These are phyloP conservation scores for Otocyon megalotis DNA, from an alignment of 2,113 vertebrate genomes.

Conservation along the genomic window DNA sequence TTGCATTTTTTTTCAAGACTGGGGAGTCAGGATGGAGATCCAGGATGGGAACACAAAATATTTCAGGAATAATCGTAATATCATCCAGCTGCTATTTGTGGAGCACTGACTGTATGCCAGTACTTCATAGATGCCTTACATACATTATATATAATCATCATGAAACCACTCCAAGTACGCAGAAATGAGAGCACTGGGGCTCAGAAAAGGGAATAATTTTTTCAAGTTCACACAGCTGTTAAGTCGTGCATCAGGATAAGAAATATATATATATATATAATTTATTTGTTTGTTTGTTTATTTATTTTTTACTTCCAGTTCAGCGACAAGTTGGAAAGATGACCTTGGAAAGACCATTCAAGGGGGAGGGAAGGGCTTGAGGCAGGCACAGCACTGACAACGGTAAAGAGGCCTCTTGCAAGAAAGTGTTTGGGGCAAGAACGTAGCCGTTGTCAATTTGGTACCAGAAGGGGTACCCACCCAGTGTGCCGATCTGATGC, in stretches of 20 bases:
- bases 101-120: background rate
- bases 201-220: background rate
- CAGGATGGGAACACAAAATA: background rate
- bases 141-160: background rate
- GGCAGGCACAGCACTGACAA: background rate
- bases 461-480: background rate
- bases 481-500: background rate
- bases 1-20: background rate
- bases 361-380: background rate
- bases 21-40: background rate
- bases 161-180: background rate
- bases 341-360: background rate
- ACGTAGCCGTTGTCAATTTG: background rate
- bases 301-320: background rate
- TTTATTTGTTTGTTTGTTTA: too few relatives aligned
- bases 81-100: background rate
- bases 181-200: background rate
- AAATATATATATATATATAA: background rate
- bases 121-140: background rate
- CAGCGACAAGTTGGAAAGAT: constrained; percentile 12
- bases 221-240: background rate
- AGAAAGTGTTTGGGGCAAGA: background rate
- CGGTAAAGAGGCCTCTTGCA: background rate
- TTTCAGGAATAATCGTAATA: constrained; percentile 5
- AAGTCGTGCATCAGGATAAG: background rate